Base-by-base conservation (phyloP, 2,888 invertebrate species). In the Elaeidobius kamerunicus region DNA sequence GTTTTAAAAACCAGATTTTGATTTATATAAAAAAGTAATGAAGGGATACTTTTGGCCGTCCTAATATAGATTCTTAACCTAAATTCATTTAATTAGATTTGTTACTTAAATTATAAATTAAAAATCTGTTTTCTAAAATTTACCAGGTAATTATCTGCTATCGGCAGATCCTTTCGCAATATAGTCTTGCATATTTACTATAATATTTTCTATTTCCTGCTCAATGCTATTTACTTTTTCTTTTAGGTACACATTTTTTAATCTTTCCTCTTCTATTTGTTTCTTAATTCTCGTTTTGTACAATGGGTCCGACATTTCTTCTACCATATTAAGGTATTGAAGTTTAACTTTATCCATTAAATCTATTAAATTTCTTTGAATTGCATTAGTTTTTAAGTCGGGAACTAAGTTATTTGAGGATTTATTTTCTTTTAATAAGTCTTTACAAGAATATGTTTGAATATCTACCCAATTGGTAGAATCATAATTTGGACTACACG, bases 291-390 rank as follows among this genome's bases (percentile, higher is more conserved):
- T 53, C 1, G 32, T 49, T 49, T 52, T 52, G 42, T 52, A 58
- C 19, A 36, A 12, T 7, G 58, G 58, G 43, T 55, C 54, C 2
- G 53, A 42, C 58, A 58, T 58, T n/a, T 56, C 44, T 2, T 20
- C 43, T 12, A 58, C 34, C 41, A 49, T 50, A 39, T 58, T 52
- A 27, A 52, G 35, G 28, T 58, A 58, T 19, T 58, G 50, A 17
- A 47, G 16, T 44, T 58, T 58, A 43, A 53, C 56, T 23, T 18
- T 39, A 12, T 58, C 53, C 39, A 58, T 28, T 39, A 58, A 14
- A n/a, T 16, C 35, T 27, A 56, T 40, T n/a, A 58, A 44, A 14
- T 39, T 45, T 12, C 20, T 23, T 16, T 50, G 51, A 28, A 47
- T 32, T 6, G 6, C 38, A 11, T 34, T n/a, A n/a, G n/a, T n/a